These are phyloP conservation scores for Triplophysa yarkandensis DNA, from an alignment of 2,797 vertebrate genomes.

Conservation along the genomic window DNA sequence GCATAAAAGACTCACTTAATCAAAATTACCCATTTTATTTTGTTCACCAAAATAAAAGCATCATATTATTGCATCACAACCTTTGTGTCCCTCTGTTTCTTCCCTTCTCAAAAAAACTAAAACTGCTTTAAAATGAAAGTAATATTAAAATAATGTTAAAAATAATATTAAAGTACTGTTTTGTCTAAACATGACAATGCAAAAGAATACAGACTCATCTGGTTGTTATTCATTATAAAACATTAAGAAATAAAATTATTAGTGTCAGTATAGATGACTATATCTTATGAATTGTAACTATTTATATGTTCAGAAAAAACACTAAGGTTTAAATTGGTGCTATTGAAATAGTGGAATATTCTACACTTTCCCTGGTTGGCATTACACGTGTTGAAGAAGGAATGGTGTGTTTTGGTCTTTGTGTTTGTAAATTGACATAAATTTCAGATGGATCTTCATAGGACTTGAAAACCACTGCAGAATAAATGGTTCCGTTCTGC, in stretches of 20 bases:
- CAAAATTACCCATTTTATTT: neutral
- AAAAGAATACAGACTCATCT: neutral
- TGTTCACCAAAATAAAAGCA: slow-evolving; percentile 13
- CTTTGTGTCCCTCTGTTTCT: neutral
- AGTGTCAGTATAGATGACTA: neutral
- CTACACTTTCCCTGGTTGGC: slow-evolving; percentile 63
- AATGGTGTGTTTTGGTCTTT: slow-evolving; percentile 21
- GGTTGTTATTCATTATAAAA: neutral
- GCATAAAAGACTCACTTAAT: neutral
- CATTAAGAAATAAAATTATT: neutral
- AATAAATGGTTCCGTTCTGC: slow-evolving; percentile 64
- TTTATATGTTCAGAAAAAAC: neutral
- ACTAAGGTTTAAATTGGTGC: slow-evolving; percentile 41
- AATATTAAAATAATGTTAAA: neutral
- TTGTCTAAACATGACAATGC: no score
- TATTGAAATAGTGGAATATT: slow-evolving; percentile 71
- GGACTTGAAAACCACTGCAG: slow-evolving; percentile 69
- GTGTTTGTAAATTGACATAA: slow-evolving; percentile 64
- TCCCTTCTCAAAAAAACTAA: neutral
- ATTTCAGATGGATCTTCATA: slow-evolving; percentile 57
- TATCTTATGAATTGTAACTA: no score
- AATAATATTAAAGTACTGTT: neutral
- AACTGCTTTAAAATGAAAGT: neutral
- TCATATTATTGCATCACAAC: neutral
- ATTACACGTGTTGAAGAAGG: neutral